Evolutionary conservation across 2,113 vertebrate species (phyloP).

Genomic region (Mugil cephalus): DNA sequence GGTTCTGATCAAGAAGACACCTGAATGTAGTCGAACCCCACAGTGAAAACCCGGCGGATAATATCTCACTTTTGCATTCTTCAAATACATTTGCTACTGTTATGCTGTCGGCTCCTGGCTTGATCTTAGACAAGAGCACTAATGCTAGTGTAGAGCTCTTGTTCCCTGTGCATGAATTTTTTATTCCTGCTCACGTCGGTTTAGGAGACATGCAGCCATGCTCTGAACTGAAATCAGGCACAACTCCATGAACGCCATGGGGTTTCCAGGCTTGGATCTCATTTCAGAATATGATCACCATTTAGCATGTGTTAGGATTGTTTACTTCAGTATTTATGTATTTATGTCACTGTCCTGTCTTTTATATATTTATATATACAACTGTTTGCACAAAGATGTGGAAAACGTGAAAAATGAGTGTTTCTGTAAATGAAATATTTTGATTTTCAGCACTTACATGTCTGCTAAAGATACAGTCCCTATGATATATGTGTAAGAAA

Average conservation of each 20-base stretch:
- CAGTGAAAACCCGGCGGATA: not conserved
- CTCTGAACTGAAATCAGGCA: constrained; percentile 57
- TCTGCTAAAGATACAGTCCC: too few relatives aligned
- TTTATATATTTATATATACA: constrained; percentile 11
- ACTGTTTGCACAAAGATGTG: not conserved
- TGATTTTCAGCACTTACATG: too few relatives aligned
- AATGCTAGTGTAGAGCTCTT: constrained; percentile 28
- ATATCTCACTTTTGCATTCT: constrained; percentile 27
- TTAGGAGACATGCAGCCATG: constrained; percentile 25
- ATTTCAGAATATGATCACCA: constrained; percentile 41
- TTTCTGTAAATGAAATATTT: too few relatives aligned
- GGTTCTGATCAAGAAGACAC: constrained; percentile 21
- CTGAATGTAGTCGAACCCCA: too few relatives aligned
- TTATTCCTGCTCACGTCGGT: constrained; percentile 4
- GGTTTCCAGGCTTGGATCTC: constrained; percentile 25
- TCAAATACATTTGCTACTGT: constrained; percentile 35
- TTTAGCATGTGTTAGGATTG: constrained; percentile 58
- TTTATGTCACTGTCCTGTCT: constrained; percentile 16
- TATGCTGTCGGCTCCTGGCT: constrained; percentile 50
- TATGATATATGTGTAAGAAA: too few relatives aligned
- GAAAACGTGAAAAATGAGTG: too few relatives aligned
- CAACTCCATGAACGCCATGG: not conserved
- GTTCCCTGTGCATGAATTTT: constrained; percentile 56
- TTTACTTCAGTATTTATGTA: constrained; percentile 30
- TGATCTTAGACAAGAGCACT: constrained; percentile 32